These are phyloP conservation scores for Geophilus truncorum DNA, from an alignment of 2,888 invertebrate genomes.

Conservation along the genomic window DNA sequence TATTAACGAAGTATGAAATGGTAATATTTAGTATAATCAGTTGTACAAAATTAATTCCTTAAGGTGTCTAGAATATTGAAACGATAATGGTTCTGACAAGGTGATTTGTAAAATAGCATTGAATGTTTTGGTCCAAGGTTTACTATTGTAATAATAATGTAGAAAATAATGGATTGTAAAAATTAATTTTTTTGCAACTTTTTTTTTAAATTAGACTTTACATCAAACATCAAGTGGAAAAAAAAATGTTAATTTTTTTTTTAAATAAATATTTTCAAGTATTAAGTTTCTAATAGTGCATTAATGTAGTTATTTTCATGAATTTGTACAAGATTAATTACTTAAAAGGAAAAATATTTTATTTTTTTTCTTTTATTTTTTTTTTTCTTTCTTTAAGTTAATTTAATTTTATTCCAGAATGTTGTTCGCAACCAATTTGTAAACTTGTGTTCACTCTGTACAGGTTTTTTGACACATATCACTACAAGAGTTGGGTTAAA, in stretches of 20 bases:
- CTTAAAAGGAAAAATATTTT: neutral
- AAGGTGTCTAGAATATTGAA: neutral
- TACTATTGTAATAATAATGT: constrained; percentile 3
- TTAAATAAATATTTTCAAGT: neutral
- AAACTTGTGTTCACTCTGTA: constrained; percentile 32
- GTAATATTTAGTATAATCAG: neutral
- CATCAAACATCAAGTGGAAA: neutral
- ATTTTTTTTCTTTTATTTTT: neutral
- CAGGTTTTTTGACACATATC: constrained; percentile 33
- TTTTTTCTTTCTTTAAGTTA: neutral
- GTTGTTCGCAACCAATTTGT: constrained; percentile 32
- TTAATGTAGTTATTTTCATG: neutral
- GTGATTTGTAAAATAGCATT: constrained; percentile 4
- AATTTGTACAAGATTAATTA: neutral
- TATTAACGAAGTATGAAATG: neutral
- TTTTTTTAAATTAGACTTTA: neutral
- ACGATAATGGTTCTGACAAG: constrained; percentile 10
- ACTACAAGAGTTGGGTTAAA: constrained; percentile 30
- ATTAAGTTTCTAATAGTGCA: neutral
- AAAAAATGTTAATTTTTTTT: neutral
- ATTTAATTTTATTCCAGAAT: constrained; percentile 32
- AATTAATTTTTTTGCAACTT: neutral
- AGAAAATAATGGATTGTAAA: neutral
- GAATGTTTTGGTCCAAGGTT: neutral
- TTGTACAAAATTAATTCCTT: neutral